Evolutionary conservation across 2,797 vertebrate genomes (phyloP).

Genomic region (Brachymystax lenok): DNA sequence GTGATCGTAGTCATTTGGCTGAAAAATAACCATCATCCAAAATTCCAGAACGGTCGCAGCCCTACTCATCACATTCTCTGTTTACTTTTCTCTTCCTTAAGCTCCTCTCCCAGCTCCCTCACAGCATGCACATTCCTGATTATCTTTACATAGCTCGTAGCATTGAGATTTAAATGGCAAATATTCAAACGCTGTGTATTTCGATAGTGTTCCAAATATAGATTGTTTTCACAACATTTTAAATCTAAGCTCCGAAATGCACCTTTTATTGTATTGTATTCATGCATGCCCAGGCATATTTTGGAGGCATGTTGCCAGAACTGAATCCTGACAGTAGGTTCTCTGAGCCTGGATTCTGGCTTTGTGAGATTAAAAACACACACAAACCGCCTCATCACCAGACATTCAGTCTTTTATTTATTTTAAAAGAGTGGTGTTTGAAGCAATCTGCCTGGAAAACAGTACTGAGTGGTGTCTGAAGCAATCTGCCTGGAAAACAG

Average conservation of each 20-base stretch:
- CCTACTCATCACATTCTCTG: not conserved
- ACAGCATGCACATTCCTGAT: not conserved
- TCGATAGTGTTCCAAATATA: not conserved
- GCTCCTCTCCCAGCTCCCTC: not conserved
- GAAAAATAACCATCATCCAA: no score
- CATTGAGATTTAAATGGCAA: not conserved
- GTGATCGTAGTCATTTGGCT: no score
- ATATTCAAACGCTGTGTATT: not conserved
- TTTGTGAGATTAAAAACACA: not conserved
- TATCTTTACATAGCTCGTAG: not conserved
- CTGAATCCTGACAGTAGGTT: no score
- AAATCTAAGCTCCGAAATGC: no score
- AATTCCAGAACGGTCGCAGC: no score
- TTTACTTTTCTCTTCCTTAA: not conserved
- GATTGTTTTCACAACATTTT: not conserved
- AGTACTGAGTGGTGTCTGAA: no score
- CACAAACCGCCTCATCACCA: conserved; percentile 28
- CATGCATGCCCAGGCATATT: no score
- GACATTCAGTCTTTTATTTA: not conserved
- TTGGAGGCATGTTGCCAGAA: no score
- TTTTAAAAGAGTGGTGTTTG: no score
- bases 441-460: no score
- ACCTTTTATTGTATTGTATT: conserved; percentile 43
- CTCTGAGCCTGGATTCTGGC: no score
- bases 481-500: no score